Evolutionary conservation across 1,140 invertebrate species (phyloP).

Genomic region (Sminthurinus signatus): DNA sequence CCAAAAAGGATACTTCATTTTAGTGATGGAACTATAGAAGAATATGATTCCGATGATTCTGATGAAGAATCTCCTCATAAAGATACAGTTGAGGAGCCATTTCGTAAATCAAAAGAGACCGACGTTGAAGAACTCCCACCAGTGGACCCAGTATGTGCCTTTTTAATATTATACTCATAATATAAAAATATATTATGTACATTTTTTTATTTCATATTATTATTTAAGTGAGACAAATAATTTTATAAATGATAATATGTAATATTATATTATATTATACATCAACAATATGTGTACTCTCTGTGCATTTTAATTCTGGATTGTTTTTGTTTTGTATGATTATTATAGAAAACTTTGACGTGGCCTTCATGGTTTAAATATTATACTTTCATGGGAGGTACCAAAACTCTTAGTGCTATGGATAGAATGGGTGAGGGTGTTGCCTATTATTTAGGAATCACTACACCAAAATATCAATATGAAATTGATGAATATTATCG

Average conservation of each 20-base stretch:
- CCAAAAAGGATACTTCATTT: conserved; percentile 36
- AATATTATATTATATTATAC: neutral
- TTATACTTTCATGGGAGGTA: conserved; percentile 4
- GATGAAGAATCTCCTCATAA: conserved; percentile 6
- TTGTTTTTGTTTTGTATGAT: neutral
- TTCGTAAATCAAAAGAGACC: too few species aligned
- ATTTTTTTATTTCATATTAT: too few species aligned
- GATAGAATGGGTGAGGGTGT: conserved; percentile 28
- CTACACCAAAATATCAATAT: conserved; percentile 31
- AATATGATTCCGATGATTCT: conserved; percentile 26
- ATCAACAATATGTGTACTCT: too few species aligned
- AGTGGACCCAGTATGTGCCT: conserved; percentile 28
- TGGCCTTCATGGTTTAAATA: conserved; percentile 34
- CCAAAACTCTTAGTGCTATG: conserved; percentile 24
- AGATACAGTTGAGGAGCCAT: too few species aligned
- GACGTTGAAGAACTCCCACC: neutral
- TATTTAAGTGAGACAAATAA: too few species aligned
- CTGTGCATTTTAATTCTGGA: too few species aligned
- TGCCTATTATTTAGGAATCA: conserved; percentile 37
- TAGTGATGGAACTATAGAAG: conserved; percentile 37
- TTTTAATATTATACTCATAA: too few species aligned
- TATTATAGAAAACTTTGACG: conserved; percentile 21
- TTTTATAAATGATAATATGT: neutral
- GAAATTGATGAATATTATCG: conserved; percentile 40
- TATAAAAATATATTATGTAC: too few species aligned